Evolutionary conservation across 2,888 invertebrate genomes (phyloP).

Genomic region (Glyphotaelius pellucidus): DNA sequence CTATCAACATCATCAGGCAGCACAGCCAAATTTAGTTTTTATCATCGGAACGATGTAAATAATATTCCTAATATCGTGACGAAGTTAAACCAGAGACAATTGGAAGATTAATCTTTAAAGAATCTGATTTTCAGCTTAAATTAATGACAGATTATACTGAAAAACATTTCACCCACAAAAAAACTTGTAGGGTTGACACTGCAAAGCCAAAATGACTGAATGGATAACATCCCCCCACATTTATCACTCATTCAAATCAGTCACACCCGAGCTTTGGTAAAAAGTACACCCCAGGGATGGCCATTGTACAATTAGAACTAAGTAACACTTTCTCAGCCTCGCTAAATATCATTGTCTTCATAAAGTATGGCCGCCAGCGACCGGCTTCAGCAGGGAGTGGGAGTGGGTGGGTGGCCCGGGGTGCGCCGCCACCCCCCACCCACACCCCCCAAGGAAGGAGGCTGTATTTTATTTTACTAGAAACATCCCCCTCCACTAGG

Average conservation of each 20-base stretch:
- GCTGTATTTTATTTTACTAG: slow-evolving; percentile 40
- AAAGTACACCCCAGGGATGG: slow-evolving; percentile 36
- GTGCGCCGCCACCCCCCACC: neutral
- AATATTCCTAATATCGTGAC: neutral
- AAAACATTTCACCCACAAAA: neutral
- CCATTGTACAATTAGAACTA: slow-evolving; percentile 47
- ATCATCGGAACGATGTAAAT: no score
- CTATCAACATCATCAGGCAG: no score
- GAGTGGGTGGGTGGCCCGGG: neutral
- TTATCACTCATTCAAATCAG: slow-evolving; percentile 27
- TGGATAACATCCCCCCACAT: neutral
- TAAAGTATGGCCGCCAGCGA: slow-evolving; percentile 38
- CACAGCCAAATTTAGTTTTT: no score
- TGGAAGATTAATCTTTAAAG: neutral
- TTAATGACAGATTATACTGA: neutral
- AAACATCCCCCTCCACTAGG: slow-evolving; percentile 29
- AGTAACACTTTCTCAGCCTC: slow-evolving; percentile 45
- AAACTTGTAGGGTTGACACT: neutral
- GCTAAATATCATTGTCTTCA: slow-evolving; percentile 53
- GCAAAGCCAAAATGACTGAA: slow-evolving; percentile 2
- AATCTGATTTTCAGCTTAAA: neutral
- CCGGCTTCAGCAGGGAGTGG: neutral
- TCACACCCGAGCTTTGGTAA: slow-evolving; percentile 11
- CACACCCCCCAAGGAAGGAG: neutral
- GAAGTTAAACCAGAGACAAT: neutral